Evolutionary conservation across 1,140 invertebrate species (phyloP).

Genomic region (Lysiphlebus fabarum): DNA sequence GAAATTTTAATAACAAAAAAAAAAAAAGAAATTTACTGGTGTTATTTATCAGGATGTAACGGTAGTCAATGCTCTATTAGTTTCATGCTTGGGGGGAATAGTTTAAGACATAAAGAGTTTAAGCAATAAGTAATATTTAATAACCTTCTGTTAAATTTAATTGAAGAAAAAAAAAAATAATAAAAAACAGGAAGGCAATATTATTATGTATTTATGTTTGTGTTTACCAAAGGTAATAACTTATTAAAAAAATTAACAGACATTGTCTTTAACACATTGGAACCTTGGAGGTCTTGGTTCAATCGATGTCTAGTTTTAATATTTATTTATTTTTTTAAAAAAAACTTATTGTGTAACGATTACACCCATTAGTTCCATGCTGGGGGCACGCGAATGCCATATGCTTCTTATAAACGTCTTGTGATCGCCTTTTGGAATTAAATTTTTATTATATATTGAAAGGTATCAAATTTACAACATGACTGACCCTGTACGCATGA

Average conservation of each 20-base stretch:
- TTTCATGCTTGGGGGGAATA: constrained; percentile 16
- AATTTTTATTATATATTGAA: constrained; percentile 39
- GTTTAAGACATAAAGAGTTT: too few species aligned
- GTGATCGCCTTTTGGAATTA: constrained; percentile 30
- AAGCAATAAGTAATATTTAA: too few species aligned
- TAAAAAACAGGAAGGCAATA: too few species aligned
- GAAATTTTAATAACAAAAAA: not conserved
- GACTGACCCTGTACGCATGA: not conserved
- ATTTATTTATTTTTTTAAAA: not conserved
- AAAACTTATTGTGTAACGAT: constrained; percentile 35
- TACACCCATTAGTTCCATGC: constrained; percentile 51
- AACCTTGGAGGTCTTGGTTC: too few species aligned
- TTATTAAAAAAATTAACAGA: too few species aligned
- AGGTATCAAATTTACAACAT: constrained; percentile 39
- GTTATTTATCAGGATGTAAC: constrained; percentile 3
- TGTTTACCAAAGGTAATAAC: too few species aligned
- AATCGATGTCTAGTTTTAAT: constrained; percentile 15
- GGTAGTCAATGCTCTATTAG: constrained; percentile 19
- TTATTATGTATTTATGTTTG: too few species aligned
- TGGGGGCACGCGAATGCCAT: constrained; percentile 50
- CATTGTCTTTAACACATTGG: too few species aligned
- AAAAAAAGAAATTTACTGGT: not conserved
- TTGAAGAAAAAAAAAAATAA: constrained; percentile 15
- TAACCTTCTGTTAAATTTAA: constrained; percentile 26
- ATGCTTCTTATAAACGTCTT: constrained; percentile 34